phyloP scores from a whole-genome alignment of 2,797 vertebrate genomes.

The Siniperca obscura region DNA sequence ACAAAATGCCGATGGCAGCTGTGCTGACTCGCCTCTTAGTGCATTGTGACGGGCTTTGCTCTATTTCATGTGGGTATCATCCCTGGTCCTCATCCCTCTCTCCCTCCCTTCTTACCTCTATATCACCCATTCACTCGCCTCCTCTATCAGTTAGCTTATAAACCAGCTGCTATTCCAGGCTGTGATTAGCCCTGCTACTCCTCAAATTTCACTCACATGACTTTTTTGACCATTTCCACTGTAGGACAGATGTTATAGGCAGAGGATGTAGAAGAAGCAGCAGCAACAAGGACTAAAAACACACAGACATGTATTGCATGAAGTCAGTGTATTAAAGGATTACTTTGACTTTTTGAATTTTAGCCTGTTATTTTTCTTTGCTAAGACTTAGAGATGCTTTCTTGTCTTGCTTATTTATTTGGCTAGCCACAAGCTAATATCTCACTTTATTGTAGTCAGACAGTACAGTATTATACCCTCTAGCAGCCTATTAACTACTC shows the following conservation, averaged over 20 bases:
- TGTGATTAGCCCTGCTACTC: constrained; percentile 55
- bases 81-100: constrained; percentile 66
- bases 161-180: constrained; percentile 46
- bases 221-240: constrained; percentile 47
- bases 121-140: constrained; percentile 73
- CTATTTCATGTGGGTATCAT: constrained; percentile 71
- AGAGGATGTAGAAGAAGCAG: background rate
- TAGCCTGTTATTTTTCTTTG: constrained; percentile 5
- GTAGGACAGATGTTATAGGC: background rate
- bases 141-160: constrained; percentile 46
- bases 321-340: constrained; percentile 29
- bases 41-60: constrained; percentile 81
- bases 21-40: constrained; percentile 79
- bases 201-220: constrained; percentile 42
- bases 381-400: background rate
- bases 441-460: background rate
- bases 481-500: background rate
- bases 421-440: constrained; percentile 4
- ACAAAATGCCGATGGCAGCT: constrained; percentile 76
- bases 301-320: constrained; percentile 8
- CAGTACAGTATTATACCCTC: background rate
- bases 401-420: background rate
- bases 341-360: constrained; percentile 27
- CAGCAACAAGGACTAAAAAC: background rate
- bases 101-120: constrained; percentile 71